Base-by-base conservation (phyloP, 1,140 invertebrate genomes). In the Aphidius ervi region DNA sequence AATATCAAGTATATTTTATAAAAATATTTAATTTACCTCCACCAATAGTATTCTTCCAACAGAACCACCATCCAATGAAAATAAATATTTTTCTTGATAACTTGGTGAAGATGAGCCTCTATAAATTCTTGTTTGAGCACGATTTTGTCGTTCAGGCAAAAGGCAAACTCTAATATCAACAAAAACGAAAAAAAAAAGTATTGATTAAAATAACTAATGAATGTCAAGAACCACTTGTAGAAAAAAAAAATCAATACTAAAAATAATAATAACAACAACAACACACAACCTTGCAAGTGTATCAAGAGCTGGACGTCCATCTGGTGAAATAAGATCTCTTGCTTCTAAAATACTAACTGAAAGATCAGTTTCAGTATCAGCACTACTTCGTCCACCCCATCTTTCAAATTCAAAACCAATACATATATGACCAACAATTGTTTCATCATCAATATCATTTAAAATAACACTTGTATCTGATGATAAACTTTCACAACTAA, bases 401-500 rank as follows among this genome's bases (percentile, higher is more conserved):
- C 84, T 88, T 70, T 92, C 90, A 67, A 90, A 88, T 70, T 92
- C 87, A 40, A 92, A 77, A 3, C 88, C 89, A 60, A 92, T 82
- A 73, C 89, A 90, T 1, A 93, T 76, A 69, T 90, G 86, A 2
- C 90, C 91, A 2, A 87, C 87, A 42, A 89, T 81, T n/a, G 87
- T 84, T 65, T 77, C 69, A 64, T 86, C 84, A 64, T 91, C 87
- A 16, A 90, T 78, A 69, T 91, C 86, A 47, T 84, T 84, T 5
- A 90, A 78, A 37, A 85, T 83, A 1, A 92, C 85, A 6, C 89
- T 91, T 0, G 90, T 91, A 64, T 93, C 90, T 5, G 90, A 93
- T 63, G 86, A 89, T 6, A 93, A 88, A 47, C 90, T 92, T 62
- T 93, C 90, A 72, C 90, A 93, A 46, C 89, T 91, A 61, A 90